Percentiles rank a stretch among this genome's conserved stretches.
phyloP scores from a whole-genome alignment of 2,113 vertebrate species.

The Sclerurus mexicanus region DNA sequence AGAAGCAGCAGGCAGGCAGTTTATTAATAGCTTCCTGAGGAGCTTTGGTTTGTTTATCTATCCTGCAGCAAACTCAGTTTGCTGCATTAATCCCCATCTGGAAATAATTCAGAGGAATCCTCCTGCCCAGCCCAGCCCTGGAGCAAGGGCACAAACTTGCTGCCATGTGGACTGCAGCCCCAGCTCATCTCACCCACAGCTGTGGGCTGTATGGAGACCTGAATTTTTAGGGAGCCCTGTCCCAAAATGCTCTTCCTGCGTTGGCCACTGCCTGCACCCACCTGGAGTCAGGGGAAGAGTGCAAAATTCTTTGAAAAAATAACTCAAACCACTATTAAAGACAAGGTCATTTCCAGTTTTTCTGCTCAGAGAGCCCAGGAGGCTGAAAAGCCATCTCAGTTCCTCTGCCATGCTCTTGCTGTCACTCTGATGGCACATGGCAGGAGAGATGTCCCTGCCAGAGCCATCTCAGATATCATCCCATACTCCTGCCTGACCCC shows the following conservation, averaged over 20 bases:
- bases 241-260: not conserved
- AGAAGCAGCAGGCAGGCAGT: not conserved
- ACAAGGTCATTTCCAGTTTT: not conserved
- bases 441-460: not conserved
- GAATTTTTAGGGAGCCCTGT: not conserved
- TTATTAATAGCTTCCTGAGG: slow-evolving; percentile 46
- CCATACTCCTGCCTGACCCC: not conserved
- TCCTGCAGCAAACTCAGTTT: slow-evolving; percentile 12
- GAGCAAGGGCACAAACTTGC: not conserved
- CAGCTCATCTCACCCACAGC: not conserved
- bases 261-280: not conserved
- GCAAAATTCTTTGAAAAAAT: not conserved
- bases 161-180: not conserved
- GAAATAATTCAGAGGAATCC: slow-evolving; percentile 57
- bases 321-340: not conserved
- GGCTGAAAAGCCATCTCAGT: not conserved
- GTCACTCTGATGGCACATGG: not conserved
- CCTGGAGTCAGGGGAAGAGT: not conserved
- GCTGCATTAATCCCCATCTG: slow-evolving; percentile 63
- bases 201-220: not conserved
- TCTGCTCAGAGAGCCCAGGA: not conserved
- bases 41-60: slow-evolving; percentile 55
- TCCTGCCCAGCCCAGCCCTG: not conserved
- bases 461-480: not conserved
- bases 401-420: not conserved